Base-by-base conservation (phyloP, 2,888 invertebrate species). In the Brachylomia viminalis region DNA sequence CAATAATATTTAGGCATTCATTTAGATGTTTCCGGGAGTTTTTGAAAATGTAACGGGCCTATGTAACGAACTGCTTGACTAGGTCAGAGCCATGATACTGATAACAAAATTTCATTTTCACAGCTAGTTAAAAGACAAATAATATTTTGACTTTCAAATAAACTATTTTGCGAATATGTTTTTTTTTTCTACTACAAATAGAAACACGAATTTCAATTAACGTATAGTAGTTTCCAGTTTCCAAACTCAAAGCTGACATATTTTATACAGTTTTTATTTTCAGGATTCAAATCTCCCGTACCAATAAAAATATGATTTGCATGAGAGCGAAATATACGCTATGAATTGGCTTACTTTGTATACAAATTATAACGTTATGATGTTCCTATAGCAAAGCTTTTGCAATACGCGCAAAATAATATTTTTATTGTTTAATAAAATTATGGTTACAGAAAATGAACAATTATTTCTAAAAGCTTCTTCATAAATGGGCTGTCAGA, bases 251-350 rank as follows among this genome's bases (percentile, higher is more conserved):
- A 56, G 4, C n/a, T 23, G 13, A 42, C 20, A 47, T 71, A 45
- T 54, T 65, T 38, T 59, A 70, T 42, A 49, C 15, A 72, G 17
- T 42, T 67, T 64, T 85, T 64, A 66, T 77, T 82, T 77, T 30
- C 86, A 86, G 86, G 67, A 61, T 58, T 38, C 42, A 20, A 66
- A 64, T 58, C 23, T 72, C n/a, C 23, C 58, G 47, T 33, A 85
- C 75, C 79, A 74, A 72, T 77, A 73, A 86, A 81, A 86, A 80
- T 77, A 80, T 84, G 33, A 78, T 80, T 83, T 87, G 92, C 92
- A 92, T 92, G 92, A 80, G 80, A 84, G 87, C 89, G 61, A 90
- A 85, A 80, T 79, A 85, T 85, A 80, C 78, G 91, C 91, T 91
- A 90, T 89, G 89, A 90, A 89, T 89, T 90, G 90, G 92, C 92